phyloP scores from a whole-genome alignment of 2,888 invertebrate species.

The Acleris literana region DNA sequence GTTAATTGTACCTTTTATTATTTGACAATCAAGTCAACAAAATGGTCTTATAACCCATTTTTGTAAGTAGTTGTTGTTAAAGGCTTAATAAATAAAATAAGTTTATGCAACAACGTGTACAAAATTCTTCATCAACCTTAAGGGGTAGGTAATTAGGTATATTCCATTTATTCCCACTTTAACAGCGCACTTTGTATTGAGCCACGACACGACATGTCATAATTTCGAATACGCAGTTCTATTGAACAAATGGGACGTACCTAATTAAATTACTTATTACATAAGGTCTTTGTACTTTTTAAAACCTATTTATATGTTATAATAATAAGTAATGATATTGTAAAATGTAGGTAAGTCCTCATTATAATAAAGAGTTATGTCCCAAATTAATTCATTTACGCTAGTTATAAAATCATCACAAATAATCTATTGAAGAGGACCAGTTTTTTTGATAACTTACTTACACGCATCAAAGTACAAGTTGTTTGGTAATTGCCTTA shows the following conservation, averaged over 20 bases:
- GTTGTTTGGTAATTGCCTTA: too few species aligned
- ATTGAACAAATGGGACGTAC: too few species aligned
- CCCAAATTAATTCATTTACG: slow-evolving; percentile 17
- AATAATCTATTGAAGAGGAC: slow-evolving; percentile 24
- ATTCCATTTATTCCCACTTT: too few species aligned
- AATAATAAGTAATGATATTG: too few species aligned
- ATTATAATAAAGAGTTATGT: neutral
- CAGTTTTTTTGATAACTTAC: slow-evolving; percentile 16
- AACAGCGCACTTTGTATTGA: too few species aligned
- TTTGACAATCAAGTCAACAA: slow-evolving; percentile 17
- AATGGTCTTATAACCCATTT: slow-evolving; percentile 33
- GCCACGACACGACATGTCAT: too few species aligned
- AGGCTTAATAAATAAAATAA: slow-evolving; percentile 29
- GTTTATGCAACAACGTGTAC: slow-evolving; percentile 19
- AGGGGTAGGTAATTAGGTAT: too few species aligned
- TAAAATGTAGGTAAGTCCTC: too few species aligned
- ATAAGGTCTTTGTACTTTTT: too few species aligned
- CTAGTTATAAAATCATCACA: slow-evolving; percentile 1
- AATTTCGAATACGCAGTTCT: too few species aligned
- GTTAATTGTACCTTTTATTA: slow-evolving; percentile 10
- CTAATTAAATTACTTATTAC: too few species aligned
- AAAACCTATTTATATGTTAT: too few species aligned
- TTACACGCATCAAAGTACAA: neutral
- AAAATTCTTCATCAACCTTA: neutral
- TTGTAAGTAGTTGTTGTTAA: slow-evolving; percentile 18